Conservation (phyloP, 1,140 invertebrate species). For the Diabrotica undecimpunctata region DNA sequence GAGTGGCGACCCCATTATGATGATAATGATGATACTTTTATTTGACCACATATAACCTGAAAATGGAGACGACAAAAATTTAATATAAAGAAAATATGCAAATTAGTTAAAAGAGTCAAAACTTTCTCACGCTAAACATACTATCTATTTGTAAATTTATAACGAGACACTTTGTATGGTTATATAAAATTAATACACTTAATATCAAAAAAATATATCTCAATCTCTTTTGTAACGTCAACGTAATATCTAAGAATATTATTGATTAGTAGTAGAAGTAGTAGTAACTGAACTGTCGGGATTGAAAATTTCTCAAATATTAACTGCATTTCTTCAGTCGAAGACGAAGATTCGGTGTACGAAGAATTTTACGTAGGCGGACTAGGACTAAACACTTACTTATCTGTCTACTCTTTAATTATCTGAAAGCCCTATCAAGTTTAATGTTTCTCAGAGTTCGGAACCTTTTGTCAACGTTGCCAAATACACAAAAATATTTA, state of each 20-base stretch:
- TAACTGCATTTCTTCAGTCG: slow-evolving; percentile 13
- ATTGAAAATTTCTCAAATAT: slow-evolving; percentile 18
- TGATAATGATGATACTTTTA: too few species aligned
- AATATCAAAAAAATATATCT: neutral
- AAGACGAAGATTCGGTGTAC: slow-evolving; percentile 9
- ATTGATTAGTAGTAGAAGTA: slow-evolving; percentile 8
- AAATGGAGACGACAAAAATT: too few species aligned
- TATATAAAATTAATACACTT: too few species aligned
- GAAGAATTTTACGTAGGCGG: slow-evolving; percentile 40
- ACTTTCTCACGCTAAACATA: too few species aligned
- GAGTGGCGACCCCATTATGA: too few species aligned
- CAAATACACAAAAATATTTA: neutral
- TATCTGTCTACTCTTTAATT: slow-evolving; percentile 41
- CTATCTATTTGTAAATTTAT: too few species aligned
- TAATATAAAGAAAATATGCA: too few species aligned
- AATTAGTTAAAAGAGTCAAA: too few species aligned
- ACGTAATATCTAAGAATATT: slow-evolving; percentile 3
- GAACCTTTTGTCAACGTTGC: slow-evolving; percentile 7
- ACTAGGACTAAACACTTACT: slow-evolving; percentile 39
- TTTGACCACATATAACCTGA: too few species aligned
- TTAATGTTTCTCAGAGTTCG: slow-evolving; percentile 33
- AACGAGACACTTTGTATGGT: too few species aligned
- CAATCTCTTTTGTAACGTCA: slow-evolving; percentile 4
- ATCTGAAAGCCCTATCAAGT: slow-evolving; percentile 42
- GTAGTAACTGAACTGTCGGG: neutral